phyloP scores from a whole-genome alignment of 2,888 invertebrate genomes.

The Eurytoma californica region DNA sequence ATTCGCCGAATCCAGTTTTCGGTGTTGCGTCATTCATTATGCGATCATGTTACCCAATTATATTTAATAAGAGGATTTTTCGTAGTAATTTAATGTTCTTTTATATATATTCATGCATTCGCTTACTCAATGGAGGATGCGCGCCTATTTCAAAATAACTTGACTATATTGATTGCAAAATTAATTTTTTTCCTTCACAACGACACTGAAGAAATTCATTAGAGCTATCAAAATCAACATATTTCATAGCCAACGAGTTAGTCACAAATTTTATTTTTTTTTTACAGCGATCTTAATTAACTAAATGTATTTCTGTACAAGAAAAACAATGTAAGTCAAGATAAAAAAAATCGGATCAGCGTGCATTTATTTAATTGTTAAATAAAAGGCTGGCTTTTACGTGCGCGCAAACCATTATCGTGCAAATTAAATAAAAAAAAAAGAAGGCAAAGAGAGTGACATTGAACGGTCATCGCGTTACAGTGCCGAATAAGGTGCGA shows the following conservation, averaged over 20 bases:
- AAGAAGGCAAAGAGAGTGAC: constrained; percentile 9
- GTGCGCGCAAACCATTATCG: neutral
- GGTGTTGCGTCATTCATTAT: too few species aligned
- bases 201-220: neutral
- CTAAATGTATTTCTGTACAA: too few species aligned
- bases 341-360: too few species aligned
- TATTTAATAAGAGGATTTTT: constrained; percentile 15
- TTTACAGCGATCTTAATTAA: neutral
- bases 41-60: neutral
- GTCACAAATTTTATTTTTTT: neutral
- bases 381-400: neutral
- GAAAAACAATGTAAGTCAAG: too few species aligned
- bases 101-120: neutral
- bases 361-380: too few species aligned
- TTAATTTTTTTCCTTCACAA: neutral
- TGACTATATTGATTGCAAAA: constrained; percentile 12
- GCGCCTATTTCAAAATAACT: constrained; percentile 14
- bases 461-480: constrained; percentile 24
- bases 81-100: neutral
- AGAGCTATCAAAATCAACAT: neutral
- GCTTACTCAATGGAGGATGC: constrained; percentile 35
- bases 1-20: too few species aligned
- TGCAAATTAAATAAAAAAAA: constrained; percentile 7
- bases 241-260: too few species aligned
- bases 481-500: constrained; percentile 34